Percentiles rank a stretch among this genome's conserved stretches.
These are phyloP conservation scores for Ectropis grisescens DNA, from an alignment of 1,140 invertebrate species.

Conservation along the genomic window DNA sequence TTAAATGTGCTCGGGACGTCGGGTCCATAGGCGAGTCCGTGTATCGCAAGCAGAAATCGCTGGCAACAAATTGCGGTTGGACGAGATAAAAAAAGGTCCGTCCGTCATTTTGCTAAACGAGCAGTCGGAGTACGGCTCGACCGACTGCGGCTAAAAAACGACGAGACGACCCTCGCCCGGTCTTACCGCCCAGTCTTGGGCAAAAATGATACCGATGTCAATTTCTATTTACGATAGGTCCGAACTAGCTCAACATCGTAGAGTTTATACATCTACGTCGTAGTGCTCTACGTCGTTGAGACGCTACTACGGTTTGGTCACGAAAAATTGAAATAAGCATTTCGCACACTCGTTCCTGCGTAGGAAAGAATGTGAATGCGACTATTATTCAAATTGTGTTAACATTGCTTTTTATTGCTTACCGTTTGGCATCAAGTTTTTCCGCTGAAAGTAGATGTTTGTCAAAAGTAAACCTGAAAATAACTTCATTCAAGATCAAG, in stretches of 20 bases:
- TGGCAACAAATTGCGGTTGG: conserved; percentile 57
- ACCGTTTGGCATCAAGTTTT: too few species aligned
- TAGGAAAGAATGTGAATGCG: too few species aligned
- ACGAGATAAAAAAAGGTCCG: conserved; percentile 59
- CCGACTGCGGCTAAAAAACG: conserved; percentile 30
- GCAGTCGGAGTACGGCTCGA: conserved; percentile 26
- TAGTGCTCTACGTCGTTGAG: too few species aligned
- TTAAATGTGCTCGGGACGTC: conserved; percentile 30
- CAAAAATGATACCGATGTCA: conserved; percentile 42
- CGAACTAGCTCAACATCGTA: conserved; percentile 11
- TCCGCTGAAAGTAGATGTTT: too few species aligned
- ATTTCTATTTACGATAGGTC: conserved; percentile 39
- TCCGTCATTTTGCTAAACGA: conserved; percentile 61
- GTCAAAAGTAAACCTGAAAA: too few species aligned
- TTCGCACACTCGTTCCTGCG: neutral
- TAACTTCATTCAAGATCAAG: too few species aligned
- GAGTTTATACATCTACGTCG: too few species aligned
- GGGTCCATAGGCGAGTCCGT: conserved; percentile 21
- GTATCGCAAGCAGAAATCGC: conserved; percentile 41
- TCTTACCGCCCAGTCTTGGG: conserved; percentile 28
- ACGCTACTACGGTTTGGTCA: too few species aligned
- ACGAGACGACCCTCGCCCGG: conserved; percentile 18
- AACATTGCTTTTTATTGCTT: too few species aligned
- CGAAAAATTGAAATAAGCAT: conserved; percentile 4
- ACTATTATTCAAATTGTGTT: too few species aligned